phyloP scores from a whole-genome alignment of 2,797 vertebrate genomes.

The Labroides dimidiatus region DNA sequence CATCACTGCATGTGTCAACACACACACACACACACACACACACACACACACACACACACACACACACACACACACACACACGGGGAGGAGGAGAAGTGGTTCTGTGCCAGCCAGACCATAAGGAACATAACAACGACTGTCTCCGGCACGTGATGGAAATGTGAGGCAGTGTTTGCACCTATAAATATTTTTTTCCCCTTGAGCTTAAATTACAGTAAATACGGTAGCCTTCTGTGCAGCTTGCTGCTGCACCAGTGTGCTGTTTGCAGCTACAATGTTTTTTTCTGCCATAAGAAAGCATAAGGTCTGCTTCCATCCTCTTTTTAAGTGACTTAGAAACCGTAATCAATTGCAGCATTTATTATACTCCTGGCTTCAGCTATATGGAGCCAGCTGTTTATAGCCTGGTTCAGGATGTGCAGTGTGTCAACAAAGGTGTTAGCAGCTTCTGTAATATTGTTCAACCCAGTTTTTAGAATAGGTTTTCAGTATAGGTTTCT shows the following conservation, averaged over 20 bases:
- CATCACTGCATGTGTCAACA: conserved; percentile 70
- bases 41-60: conserved; percentile 2
- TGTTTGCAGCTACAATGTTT: background rate
- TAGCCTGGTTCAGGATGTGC: background rate
- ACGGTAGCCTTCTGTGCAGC: background rate
- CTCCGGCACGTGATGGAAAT: conserved; percentile 57
- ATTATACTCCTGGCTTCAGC: background rate
- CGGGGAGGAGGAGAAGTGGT: conserved; percentile 53
- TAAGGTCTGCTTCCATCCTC: conserved; percentile 6
- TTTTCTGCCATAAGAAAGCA: background rate
- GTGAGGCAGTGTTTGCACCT: conserved; percentile 26
- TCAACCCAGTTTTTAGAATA: too few relatives aligned
- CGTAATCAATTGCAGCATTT: conserved; percentile 8
- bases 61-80: conserved; percentile 34
- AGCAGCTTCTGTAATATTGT: too few relatives aligned
- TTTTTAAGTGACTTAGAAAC: conserved; percentile 50
- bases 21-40: conserved; percentile 22
- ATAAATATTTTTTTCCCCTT: background rate
- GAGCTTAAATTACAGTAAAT: too few relatives aligned
- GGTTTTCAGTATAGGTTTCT: too few relatives aligned
- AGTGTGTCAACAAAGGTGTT: too few relatives aligned
- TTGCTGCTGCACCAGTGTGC: conserved; percentile 1
- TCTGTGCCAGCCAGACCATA: conserved; percentile 18
- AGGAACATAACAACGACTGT: conserved; percentile 40
- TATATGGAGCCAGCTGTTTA: background rate